Base-by-base conservation (phyloP, 2,888 invertebrate genomes). In the Marasmarcha lunaedactyla region DNA sequence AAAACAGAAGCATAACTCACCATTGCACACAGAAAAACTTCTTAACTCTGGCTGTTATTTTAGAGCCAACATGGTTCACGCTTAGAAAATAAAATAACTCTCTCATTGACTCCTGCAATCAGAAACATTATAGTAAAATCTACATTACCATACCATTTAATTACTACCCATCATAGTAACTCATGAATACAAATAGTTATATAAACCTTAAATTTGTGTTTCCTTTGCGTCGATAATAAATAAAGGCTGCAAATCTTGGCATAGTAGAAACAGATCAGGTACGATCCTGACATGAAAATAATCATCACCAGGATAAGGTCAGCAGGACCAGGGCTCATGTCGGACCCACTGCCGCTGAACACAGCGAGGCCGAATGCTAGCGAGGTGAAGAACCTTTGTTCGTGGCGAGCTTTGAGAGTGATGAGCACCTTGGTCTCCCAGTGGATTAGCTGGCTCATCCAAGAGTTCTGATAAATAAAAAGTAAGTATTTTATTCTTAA, bases 11-110 rank as follows among this genome's bases (percentile, higher is more conserved):
- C 4, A 9, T 36, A 38, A 46, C 69, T 60, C 47, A 79, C 81
- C 81, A 83, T 45, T 81, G 81, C 15, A 77, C 78, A 42, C 64
- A 57, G 55, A 83, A 83, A 53, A 76, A 83, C 53, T 83, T 81
- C 50, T 68, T 61, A 27, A 83, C 79, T 35, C 81, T 58, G 13
- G 63, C 58, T 48, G 77, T 81, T 42, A 83, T 81, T 69, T 74
- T 79, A 13, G 57, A 52, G 49, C 72, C 76, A 20, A 83, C 78
- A 42, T 68, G 71, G 57, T 83, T 83, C 37, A 71, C 77, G 2
- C 76, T 66, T 40, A 83, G 59, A 47, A 81, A 83, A 55, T 79
- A 83, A 55, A 77, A 78, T 41, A 83, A 57, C 51, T 83, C 78
- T 41, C 71, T 59, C 76, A 83, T 83, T 36, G 78, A 70, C 53